Conservation (phyloP, 2,888 invertebrate genomes). For the Caenorhabditis angaria region DNA sequence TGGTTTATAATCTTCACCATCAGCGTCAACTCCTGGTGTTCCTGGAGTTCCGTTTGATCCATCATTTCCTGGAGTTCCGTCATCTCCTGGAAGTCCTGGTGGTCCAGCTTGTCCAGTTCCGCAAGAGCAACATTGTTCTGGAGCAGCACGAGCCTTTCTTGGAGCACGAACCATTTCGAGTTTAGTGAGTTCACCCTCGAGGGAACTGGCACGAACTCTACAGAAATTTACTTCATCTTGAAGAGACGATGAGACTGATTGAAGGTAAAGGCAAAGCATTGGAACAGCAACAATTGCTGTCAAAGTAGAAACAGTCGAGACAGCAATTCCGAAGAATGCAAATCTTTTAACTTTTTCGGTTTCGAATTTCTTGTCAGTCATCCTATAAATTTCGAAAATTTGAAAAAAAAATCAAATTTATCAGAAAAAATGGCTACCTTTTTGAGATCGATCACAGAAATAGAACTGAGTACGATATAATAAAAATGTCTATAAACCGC, state of each 20-base stretch:
- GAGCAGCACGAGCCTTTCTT: slow-evolving; percentile 52
- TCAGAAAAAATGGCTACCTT: slow-evolving; percentile 26
- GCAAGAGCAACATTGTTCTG: slow-evolving; percentile 54
- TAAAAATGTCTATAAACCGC: slow-evolving; percentile 22
- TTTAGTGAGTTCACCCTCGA: slow-evolving; percentile 57
- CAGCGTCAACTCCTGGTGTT: slow-evolving; percentile 53
- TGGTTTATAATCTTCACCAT: slow-evolving; percentile 45
- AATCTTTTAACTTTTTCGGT: slow-evolving; percentile 49
- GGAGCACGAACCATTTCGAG: slow-evolving; percentile 47
- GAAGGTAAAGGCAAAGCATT: slow-evolving; percentile 59
- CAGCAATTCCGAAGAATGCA: slow-evolving; percentile 55
- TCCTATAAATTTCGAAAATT: slow-evolving; percentile 22
- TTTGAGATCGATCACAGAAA: slow-evolving; percentile 34
- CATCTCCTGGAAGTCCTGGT: slow-evolving; percentile 52
- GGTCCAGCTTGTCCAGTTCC: slow-evolving; percentile 56
- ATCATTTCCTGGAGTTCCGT: slow-evolving; percentile 54
- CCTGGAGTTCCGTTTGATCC: slow-evolving; percentile 56
- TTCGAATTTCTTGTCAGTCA: slow-evolving; percentile 46
- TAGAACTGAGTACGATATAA: slow-evolving; percentile 28
- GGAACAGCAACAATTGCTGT: slow-evolving; percentile 59
- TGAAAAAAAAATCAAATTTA: slow-evolving; percentile 3
- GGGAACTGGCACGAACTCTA: slow-evolving; percentile 52
- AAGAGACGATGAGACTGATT: slow-evolving; percentile 62
- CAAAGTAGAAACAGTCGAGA: slow-evolving; percentile 54
- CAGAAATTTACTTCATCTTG: slow-evolving; percentile 67